Evolutionary conservation across 2,797 vertebrate species (phyloP).

Genomic region (Holocentrus rufus): DNA sequence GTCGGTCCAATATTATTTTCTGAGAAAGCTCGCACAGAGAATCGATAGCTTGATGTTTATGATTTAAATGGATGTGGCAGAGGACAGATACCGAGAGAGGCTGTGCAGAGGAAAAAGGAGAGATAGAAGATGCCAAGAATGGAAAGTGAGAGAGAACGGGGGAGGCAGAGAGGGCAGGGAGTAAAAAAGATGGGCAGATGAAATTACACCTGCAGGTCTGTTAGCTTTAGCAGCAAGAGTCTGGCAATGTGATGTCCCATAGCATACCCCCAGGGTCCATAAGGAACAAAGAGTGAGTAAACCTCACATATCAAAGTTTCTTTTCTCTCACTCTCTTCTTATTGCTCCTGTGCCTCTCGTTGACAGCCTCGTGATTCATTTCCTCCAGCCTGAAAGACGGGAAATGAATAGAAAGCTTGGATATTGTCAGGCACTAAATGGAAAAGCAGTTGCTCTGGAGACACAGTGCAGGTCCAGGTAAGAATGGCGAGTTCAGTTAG

Average conservation of each 20-base stretch:
- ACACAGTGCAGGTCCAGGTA: slow-evolving; percentile 70
- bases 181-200: slow-evolving; percentile 71
- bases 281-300: slow-evolving; percentile 78
- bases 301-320: slow-evolving; percentile 80
- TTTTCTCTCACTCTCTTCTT: slow-evolving; percentile 74
- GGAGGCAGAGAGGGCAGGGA: slow-evolving; percentile 47
- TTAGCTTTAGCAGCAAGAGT: slow-evolving; percentile 72
- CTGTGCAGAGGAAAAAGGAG: slow-evolving; percentile 34
- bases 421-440: slow-evolving; percentile 81
- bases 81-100: slow-evolving; percentile 43
- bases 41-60: slow-evolving; percentile 55
- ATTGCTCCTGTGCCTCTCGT: slow-evolving; percentile 82
- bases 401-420: slow-evolving; percentile 84
- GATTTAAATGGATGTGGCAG: slow-evolving; percentile 70
- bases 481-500: slow-evolving; percentile 66
- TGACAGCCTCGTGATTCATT: slow-evolving; percentile 83
- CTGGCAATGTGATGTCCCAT: slow-evolving; percentile 67
- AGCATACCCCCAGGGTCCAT: slow-evolving; percentile 70
- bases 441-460: slow-evolving; percentile 73
- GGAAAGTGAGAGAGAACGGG: slow-evolving; percentile 49
- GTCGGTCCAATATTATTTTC: slow-evolving; percentile 50
- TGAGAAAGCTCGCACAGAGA: slow-evolving; percentile 47
- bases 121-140: slow-evolving; percentile 46
- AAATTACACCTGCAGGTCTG: slow-evolving; percentile 78
- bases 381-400: slow-evolving; percentile 79